Percentiles rank a stretch among this genome's conserved stretches.
Conservation (phyloP, 2,888 invertebrate species). For the Punctoribates punctum region DNA sequence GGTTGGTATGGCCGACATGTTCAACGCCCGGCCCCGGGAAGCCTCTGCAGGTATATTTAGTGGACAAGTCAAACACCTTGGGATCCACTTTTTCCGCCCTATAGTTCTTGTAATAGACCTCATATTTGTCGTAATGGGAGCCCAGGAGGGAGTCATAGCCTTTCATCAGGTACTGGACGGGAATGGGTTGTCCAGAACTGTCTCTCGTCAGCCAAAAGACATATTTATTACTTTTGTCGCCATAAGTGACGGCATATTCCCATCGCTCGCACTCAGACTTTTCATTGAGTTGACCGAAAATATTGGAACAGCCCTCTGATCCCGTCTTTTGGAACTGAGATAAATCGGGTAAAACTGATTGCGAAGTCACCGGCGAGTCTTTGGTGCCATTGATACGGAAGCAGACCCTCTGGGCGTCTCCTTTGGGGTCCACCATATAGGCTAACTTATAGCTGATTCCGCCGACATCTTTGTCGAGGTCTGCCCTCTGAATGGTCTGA, state of each 20-base stretch:
- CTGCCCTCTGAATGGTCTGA: conserved; percentile 77
- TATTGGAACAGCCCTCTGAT: conserved; percentile 23
- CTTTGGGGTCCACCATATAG: conserved; percentile 52
- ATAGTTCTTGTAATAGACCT: conserved; percentile 68
- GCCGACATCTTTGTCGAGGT: conserved; percentile 55
- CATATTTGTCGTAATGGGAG: conserved; percentile 93
- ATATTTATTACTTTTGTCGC: conserved; percentile 80
- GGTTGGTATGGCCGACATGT: conserved; percentile 74
- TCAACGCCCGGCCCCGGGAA: conserved; percentile 81
- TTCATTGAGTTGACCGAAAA: conserved; percentile 11
- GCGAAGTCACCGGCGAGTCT: conserved; percentile 60
- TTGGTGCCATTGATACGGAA: conserved; percentile 47
- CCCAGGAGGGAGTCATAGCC: conserved; percentile 88
- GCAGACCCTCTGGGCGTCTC: conserved; percentile 45
- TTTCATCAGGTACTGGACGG: conserved; percentile 78
- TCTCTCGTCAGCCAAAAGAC: conserved; percentile 71
- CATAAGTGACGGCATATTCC: conserved; percentile 65
- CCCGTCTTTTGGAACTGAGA: conserved; percentile 58
- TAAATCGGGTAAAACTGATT: conserved; percentile 76
- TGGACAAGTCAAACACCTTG: conserved; percentile 54
- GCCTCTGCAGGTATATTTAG: conserved; percentile 54
- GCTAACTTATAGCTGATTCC: conserved; percentile 78
- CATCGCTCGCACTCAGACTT: conserved; percentile 69
- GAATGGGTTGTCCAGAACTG: conserved; percentile 59
- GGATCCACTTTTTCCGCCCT: conserved; percentile 46